phyloP scores from a whole-genome alignment of 2,797 vertebrate species.

The Tiaroga cobitis region DNA sequence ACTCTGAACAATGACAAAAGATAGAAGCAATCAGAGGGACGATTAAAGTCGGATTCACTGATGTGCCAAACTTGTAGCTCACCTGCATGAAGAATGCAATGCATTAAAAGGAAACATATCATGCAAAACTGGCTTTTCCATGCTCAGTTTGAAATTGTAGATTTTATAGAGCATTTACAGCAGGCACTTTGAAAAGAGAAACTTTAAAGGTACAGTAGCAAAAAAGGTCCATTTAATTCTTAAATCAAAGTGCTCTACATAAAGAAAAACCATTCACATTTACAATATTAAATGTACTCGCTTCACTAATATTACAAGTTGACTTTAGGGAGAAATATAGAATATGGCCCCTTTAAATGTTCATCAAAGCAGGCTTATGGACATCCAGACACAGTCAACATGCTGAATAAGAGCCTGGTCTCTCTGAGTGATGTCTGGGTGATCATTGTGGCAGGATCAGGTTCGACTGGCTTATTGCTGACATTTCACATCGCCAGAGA shows the following conservation, averaged over 20 bases:
- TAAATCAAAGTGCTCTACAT: background rate
- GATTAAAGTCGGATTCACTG: background rate
- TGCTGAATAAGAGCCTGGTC: slow-evolving; percentile 1
- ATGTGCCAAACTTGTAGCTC: background rate
- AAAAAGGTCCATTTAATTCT: background rate
- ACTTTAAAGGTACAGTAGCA: background rate
- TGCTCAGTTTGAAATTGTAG: background rate
- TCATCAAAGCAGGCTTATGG: background rate
- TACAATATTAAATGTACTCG: background rate
- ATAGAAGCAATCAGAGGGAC: background rate
- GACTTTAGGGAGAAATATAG: background rate
- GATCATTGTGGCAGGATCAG: slow-evolving; percentile 2
- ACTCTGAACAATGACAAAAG: slow-evolving; percentile 22
- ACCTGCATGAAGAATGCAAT: background rate
- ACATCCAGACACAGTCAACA: background rate
- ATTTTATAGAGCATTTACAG: background rate
- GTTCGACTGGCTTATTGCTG: slow-evolving; percentile 13
- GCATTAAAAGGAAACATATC: background rate
- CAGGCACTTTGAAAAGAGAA: background rate
- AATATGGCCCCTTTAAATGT: slow-evolving; percentile 19
- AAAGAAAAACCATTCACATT: background rate
- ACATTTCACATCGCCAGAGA: slow-evolving; percentile 31
- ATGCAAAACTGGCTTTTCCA: background rate
- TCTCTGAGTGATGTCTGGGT: slow-evolving; percentile 1
- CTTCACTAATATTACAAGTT: background rate